Evolutionary conservation across 2,113 vertebrate genomes (phyloP).

Genomic region (Halichoeres trimaculatus): DNA sequence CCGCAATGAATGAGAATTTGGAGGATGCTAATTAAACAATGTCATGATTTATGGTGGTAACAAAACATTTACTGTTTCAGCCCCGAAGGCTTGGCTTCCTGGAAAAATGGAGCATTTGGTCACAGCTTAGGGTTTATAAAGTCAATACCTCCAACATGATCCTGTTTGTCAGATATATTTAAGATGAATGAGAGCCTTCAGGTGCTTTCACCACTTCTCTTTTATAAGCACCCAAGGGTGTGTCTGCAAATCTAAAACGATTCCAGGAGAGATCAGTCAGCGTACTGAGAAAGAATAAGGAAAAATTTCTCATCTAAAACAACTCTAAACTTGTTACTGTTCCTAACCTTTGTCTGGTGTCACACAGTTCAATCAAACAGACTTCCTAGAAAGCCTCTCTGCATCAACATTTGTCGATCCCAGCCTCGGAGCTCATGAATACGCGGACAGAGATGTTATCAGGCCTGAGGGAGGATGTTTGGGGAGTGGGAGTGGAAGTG

Average conservation of each 20-base stretch:
- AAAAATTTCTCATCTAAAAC: constrained; percentile 23
- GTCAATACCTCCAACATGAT: constrained; percentile 30
- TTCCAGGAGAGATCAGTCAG: constrained; percentile 23
- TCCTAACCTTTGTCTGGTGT: constrained; percentile 33
- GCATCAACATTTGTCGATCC: constrained; percentile 31
- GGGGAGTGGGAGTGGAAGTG: constrained; percentile 71
- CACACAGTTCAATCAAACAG: constrained; percentile 39
- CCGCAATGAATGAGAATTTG: constrained; percentile 72
- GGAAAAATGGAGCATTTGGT: constrained; percentile 66
- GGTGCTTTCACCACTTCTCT: constrained; percentile 1
- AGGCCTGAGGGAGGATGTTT: constrained; percentile 78
- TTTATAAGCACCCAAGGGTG: constrained; percentile 15
- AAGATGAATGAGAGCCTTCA: constrained; percentile 11
- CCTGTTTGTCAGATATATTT: background rate
- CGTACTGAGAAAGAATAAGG: constrained; percentile 3
- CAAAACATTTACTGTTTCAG: constrained; percentile 63
- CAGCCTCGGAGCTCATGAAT: constrained; percentile 57
- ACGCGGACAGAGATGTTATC: constrained; percentile 79
- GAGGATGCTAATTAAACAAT: constrained; percentile 75
- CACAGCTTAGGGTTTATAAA: constrained; percentile 39
- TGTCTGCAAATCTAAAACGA: constrained; percentile 27
- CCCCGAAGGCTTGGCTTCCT: constrained; percentile 64
- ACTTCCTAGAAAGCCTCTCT: constrained; percentile 60
- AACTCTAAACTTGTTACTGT: constrained; percentile 13
- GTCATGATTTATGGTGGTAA: constrained; percentile 74